These are phyloP conservation scores for Greenwoodochromis staneri DNA, from an alignment of 2,113 vertebrate species.

Conservation along the genomic window DNA sequence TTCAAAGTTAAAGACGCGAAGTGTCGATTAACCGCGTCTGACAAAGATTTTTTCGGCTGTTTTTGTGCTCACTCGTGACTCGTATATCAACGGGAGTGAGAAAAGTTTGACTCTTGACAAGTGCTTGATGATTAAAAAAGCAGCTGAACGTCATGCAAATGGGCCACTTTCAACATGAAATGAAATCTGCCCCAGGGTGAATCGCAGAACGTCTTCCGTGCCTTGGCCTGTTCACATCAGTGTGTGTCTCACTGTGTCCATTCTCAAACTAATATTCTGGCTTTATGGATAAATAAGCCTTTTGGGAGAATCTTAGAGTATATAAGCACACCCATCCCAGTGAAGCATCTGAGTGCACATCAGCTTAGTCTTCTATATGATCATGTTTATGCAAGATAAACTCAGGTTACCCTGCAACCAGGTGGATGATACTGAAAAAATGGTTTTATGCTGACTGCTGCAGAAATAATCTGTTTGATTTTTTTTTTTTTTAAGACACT, in stretches of 20 bases:
- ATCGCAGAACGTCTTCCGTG: background rate
- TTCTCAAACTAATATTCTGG: background rate
- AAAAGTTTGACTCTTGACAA: constrained; percentile 2
- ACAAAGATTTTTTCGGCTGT: background rate
- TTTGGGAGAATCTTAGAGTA: background rate
- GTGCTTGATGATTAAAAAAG: background rate
- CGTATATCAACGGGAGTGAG: background rate
- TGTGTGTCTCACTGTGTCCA: background rate
- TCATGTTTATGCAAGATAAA: constrained; percentile 4
- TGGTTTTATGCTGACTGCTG: background rate
- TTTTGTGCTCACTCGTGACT: background rate
- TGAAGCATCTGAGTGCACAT: background rate
- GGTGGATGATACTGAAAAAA: background rate
- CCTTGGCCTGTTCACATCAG: background rate
- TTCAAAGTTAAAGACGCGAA: background rate
- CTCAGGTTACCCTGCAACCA: background rate
- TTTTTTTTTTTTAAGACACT: background rate
- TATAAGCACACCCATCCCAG: background rate
- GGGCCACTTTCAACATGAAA: background rate
- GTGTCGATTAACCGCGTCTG: background rate
- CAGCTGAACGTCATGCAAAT: background rate
- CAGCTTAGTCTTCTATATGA: background rate
- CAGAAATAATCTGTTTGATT: background rate
- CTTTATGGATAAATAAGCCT: background rate
- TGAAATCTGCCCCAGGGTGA: background rate